Base-by-base conservation (phyloP, 2,797 vertebrate genomes). In the Tadarida brasiliensis region DNA sequence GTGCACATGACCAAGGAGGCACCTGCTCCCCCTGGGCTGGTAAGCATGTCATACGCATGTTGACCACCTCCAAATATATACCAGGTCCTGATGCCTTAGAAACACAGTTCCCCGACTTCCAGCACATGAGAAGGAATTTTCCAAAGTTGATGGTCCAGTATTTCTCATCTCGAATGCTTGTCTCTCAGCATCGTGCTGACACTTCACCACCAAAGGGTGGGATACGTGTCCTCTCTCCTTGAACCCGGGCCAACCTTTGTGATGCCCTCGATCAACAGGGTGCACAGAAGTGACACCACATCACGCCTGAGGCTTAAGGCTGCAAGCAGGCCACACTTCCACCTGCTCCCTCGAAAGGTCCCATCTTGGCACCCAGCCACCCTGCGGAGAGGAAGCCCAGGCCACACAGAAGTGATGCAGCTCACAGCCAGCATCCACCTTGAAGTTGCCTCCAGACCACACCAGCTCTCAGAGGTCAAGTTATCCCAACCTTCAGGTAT, bases 161-260 rank as follows among this genome's bases (percentile, higher is more conserved):
- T 28, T 65, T 44, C 39, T 51, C 51, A 44, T 63, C 30, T 71
- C 39, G 15, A 14, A 77, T 26, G 57, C 26, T 77, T 8, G 33
- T 80, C 30, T 47, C 49, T 28, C 7, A 22, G 2, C 1, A 14
- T 20, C 73, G 85, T 0, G 1, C 0, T 28, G 30, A 65, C 15
- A 2, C 1, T 15, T 24, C 1, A 33, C 56, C 68, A 49, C 4
- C 19, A 33, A 30, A 28, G 2, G 15, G 17, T 9, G 26, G 65
- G 54, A 33, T 30, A 15, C 6, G 20, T 5, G 26, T 63, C 14
- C 15, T 76, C 30, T 54, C 24, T 82, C 26, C 73, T 81, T 67
- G 28, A 68, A 28, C 28, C 16, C 11, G 70, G 54, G 54, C 3
- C 33, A 65, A 67, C 28, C 20, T 76, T 4, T 28, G 67, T 65